These are phyloP conservation scores for Argyresthia albistria DNA, from an alignment of 2,888 invertebrate genomes.

Conservation along the genomic window DNA sequence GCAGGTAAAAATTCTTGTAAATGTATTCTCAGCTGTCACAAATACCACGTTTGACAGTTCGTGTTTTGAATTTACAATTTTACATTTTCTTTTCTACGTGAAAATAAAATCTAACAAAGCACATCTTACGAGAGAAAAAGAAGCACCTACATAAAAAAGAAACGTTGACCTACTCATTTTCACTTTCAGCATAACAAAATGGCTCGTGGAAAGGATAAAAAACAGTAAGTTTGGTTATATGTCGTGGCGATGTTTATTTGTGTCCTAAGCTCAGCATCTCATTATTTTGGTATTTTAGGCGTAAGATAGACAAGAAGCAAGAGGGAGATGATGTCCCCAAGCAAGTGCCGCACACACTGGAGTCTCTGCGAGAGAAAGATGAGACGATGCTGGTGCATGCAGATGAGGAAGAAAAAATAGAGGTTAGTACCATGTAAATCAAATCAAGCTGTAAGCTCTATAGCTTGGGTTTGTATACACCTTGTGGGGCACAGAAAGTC, in stretches of 20 bases:
- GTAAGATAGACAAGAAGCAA: slow-evolving; percentile 61
- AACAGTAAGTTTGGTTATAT: slow-evolving; percentile 49
- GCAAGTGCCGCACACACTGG: slow-evolving; percentile 89
- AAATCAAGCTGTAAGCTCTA: slow-evolving; percentile 9
- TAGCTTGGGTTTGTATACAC: too few species aligned
- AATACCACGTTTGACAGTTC: too few species aligned
- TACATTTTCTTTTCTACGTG: too few species aligned
- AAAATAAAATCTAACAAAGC: too few species aligned
- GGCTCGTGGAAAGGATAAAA: slow-evolving; percentile 65
- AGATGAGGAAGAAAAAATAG: slow-evolving; percentile 83
- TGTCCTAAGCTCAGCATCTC: not conserved
- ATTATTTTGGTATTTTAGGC: slow-evolving; percentile 26
- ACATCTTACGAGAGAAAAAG: too few species aligned
- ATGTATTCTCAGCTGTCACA: too few species aligned
- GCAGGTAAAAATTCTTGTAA: too few species aligned
- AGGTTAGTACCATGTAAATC: too few species aligned
- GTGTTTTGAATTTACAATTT: too few species aligned
- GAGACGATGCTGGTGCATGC: slow-evolving; percentile 87
- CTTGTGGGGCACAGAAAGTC: too few species aligned
- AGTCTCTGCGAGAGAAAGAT: slow-evolving; percentile 92
- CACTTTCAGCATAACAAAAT: slow-evolving; percentile 21
- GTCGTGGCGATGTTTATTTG: slow-evolving; percentile 13
- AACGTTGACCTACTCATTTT: too few species aligned
- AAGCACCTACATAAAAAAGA: too few species aligned
- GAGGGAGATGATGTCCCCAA: slow-evolving; percentile 63